Evolutionary conservation across 1,140 invertebrate species (phyloP), one percentile per base, ranked within the genome.

Genomic region (Matsumurasca onukii): DNA sequence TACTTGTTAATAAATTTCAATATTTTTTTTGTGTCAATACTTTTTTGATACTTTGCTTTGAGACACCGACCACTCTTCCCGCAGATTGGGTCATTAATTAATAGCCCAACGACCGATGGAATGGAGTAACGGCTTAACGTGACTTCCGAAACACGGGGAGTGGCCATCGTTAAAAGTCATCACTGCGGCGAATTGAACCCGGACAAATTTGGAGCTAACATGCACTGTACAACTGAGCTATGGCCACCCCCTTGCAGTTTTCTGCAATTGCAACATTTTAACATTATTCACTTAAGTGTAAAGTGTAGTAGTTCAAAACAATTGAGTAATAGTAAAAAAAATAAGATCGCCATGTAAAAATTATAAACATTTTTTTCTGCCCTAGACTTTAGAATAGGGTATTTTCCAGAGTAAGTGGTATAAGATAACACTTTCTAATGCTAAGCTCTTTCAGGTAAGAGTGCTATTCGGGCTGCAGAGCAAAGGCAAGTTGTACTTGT

Each of bases 391-490:
- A 12, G 13, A 13, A 24, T 15, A 5, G 22, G 22, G 5, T 22
- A 52, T 15, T n/a, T 13, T 52, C 9, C 9, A 5, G 22, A 24
- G 3, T 3, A 12, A 13, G 5, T 13, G 9, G 12, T n/a, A 20
- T 52, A 3, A 15, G 20, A n/a, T 24, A 12, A n/a, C 49, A n/a
- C 49, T 20, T 52, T 5, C 24, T 59, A 12, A 24, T 5, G 25
- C 24, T 52, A 52, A 22, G n/a, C n/a, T n/a, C n/a, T n/a, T 29
- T 12, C 55, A 59, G 55, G 25, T 59, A n/a, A 59, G 55, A n/a
- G 55, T 59, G 55, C 24, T 59, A 27, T 59, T 59, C 30, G 55
- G 55, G n/a, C 25, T 59, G 55, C 55, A 59, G 25, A 5, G 55
- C n/a, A 22, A 27, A 9, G 30, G 55, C 24, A 59, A 29, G n/a